Conservation (phyloP, 2,113 vertebrate species). For the Hippocampus guttulatus region DNA sequence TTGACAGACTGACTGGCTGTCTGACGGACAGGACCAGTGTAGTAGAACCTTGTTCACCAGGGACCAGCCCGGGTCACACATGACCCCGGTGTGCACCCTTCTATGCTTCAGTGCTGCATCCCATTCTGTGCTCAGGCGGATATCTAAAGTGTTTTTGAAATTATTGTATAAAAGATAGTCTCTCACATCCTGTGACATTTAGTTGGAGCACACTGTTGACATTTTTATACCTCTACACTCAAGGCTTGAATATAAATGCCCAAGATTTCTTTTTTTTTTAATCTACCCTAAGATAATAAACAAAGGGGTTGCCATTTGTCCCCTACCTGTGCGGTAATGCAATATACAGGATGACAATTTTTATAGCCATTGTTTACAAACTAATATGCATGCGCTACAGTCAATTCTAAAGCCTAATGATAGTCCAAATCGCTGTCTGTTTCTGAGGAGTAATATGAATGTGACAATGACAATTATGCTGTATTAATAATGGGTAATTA, state of each 20-base stretch:
- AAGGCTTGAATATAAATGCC: slow-evolving; percentile 9
- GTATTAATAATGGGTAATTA: slow-evolving; percentile 22
- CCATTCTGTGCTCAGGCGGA: slow-evolving; percentile 23
- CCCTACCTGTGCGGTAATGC: background rate
- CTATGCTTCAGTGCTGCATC: slow-evolving; percentile 27
- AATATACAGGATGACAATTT: background rate
- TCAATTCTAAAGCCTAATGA: background rate
- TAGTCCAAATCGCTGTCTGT: slow-evolving; percentile 11
- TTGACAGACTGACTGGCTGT: slow-evolving; percentile 37
- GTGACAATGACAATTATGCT: slow-evolving; percentile 23
- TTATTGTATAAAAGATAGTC: slow-evolving; percentile 30
- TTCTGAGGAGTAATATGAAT: slow-evolving; percentile 5
- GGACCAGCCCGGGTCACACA: slow-evolving; percentile 51
- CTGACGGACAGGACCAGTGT: slow-evolving; percentile 64
- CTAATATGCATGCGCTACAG: background rate
- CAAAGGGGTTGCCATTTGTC: slow-evolving; percentile 2
- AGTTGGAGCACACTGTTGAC: slow-evolving; percentile 13
- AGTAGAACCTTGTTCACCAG: slow-evolving; percentile 65
- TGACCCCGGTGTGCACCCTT: slow-evolving; percentile 49
- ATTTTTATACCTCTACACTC: slow-evolving; percentile 20
- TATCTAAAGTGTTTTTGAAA: slow-evolving; percentile 34
- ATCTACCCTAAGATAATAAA: slow-evolving; percentile 17
- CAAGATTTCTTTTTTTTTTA: slow-evolving; percentile 8
- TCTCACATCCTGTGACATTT: slow-evolving; percentile 49
- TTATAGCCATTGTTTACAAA: background rate